Base-by-base conservation (phyloP, 2,113 vertebrate genomes). In the Peucedramus taeniatus region DNA sequence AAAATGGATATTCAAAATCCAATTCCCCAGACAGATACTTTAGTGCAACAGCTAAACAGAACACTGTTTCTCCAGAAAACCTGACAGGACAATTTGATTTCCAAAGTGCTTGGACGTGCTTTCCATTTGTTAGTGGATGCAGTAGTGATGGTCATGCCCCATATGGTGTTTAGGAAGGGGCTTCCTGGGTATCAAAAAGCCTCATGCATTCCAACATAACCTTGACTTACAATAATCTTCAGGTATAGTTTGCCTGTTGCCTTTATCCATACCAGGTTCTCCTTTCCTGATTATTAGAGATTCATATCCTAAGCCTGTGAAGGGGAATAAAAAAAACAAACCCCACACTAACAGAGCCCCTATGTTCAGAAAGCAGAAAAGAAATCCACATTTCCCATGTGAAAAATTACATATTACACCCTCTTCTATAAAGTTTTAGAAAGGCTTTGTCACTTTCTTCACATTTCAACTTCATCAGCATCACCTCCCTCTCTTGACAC, bases 111-210 rank as follows among this genome's bases (percentile, higher is more conserved):
- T 51, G 57, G 37, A 79, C 78, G 53, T 42, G 28, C 60, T 76
- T 71, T 57, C 26, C 26, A 7, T 70, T 24, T 40, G 40, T 31
- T 64, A 53, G 53, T 1, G 6, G 42, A 39, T 26, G 28, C 15
- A 60, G 27, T 0, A 56, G 37, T 69, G 49, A 78, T 0, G 0
- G 35, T 20, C 28, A 23, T 35, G 44, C 33, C 18, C 60, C 20
- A 7, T 4, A 49, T 1, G 0, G 5, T 14, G 45, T 59, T 83
- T 53, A 64, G 35, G 54, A 87, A 86, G 23, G 31, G 14, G 13
- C 24, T 89, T 71, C 22, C n/a, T 33, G 30, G 28, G 10, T 51
- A 45, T n/a, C 35, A 39, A 56, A 87, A 81, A 71, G 11, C 40
- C 44, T 51, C 40, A 22, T 4, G 14, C 4, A 20, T 85, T 79